phyloP scores from a whole-genome alignment of 1,140 invertebrate species.

The Zaprionus lachaisei region DNA sequence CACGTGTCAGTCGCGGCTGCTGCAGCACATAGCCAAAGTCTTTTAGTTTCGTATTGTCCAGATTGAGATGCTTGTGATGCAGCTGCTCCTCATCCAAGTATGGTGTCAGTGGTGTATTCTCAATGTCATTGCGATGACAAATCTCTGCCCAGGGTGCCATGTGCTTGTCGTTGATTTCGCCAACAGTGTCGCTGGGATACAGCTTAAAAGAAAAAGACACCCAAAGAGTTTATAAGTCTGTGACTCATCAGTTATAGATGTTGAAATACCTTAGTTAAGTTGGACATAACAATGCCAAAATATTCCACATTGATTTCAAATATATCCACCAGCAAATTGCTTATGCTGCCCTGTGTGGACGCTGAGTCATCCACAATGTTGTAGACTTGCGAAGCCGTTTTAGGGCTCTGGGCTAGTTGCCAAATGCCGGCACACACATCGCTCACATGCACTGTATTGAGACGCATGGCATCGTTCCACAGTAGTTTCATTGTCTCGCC shows the following conservation, averaged over 20 bases:
- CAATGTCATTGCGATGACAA: conserved; percentile 90
- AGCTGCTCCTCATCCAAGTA: conserved; percentile 93
- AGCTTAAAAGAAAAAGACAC: conserved; percentile 39
- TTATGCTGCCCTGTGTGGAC: conserved; percentile 93
- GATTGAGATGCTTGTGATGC: conserved; percentile 91
- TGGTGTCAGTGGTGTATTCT: conserved; percentile 94
- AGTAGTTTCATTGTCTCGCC: conserved; percentile 96
- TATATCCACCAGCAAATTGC: conserved; percentile 91
- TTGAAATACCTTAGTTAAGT: conserved; percentile 87
- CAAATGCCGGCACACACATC: conserved; percentile 93
- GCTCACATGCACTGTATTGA: conserved; percentile 94
- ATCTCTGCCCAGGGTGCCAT: conserved; percentile 95
- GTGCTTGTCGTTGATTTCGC: conserved; percentile 97
- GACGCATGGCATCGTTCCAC: conserved; percentile 93
- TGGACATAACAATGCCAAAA: conserved; percentile 91
- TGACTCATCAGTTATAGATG: conserved; percentile 25
- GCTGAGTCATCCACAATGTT: conserved; percentile 93
- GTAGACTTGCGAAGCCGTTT: conserved; percentile 88
- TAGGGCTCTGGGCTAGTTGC: conserved; percentile 84
- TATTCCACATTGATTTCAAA: conserved; percentile 95
- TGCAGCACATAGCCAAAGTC: conserved; percentile 86
- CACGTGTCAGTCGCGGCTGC: conserved; percentile 87
- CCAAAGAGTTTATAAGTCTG: background rate
- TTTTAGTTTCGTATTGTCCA: conserved; percentile 89
- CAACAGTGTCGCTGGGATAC: conserved; percentile 88